These are phyloP conservation scores for Neodiprion virginianus DNA, from an alignment of 1,140 invertebrate species.

Conservation along the genomic window DNA sequence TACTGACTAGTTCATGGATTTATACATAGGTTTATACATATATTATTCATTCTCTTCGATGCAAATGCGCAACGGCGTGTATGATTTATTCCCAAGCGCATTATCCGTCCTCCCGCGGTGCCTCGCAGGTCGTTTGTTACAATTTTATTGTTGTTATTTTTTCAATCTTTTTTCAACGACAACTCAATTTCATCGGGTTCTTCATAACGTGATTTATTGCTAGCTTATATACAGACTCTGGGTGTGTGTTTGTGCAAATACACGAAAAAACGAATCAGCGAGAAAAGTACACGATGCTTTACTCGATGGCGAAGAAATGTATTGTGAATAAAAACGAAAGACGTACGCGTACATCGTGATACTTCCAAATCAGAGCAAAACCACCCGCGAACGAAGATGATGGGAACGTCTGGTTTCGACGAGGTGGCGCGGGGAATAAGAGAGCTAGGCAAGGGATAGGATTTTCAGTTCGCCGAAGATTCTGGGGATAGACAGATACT, in stretches of 20 bases:
- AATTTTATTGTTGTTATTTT: neutral
- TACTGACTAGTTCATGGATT: too few relatives aligned
- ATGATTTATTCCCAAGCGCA: conserved; percentile 2
- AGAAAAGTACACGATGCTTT: neutral
- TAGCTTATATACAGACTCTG: neutral
- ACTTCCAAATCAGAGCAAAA: too few relatives aligned
- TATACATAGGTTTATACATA: too few relatives aligned
- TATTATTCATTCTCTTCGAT: neutral
- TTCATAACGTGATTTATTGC: neutral
- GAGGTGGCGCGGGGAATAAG: too few relatives aligned
- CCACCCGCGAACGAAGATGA: too few relatives aligned
- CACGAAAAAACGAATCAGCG: neutral
- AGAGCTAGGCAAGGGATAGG: too few relatives aligned
- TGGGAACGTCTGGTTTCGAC: too few relatives aligned
- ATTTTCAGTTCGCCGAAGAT: too few relatives aligned
- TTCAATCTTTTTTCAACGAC: neutral
- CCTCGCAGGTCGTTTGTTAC: neutral
- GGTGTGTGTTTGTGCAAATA: too few relatives aligned
- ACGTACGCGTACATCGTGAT: too few relatives aligned
- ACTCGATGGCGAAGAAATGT: neutral
- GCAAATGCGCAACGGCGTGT: neutral
- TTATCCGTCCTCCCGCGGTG: neutral
- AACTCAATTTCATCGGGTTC: conserved; percentile 1
- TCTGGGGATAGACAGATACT: too few relatives aligned
- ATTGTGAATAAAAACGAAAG: too few relatives aligned